Base-by-base conservation (phyloP, 2,113 vertebrate species). In the Hemibagrus wyckioides region DNA sequence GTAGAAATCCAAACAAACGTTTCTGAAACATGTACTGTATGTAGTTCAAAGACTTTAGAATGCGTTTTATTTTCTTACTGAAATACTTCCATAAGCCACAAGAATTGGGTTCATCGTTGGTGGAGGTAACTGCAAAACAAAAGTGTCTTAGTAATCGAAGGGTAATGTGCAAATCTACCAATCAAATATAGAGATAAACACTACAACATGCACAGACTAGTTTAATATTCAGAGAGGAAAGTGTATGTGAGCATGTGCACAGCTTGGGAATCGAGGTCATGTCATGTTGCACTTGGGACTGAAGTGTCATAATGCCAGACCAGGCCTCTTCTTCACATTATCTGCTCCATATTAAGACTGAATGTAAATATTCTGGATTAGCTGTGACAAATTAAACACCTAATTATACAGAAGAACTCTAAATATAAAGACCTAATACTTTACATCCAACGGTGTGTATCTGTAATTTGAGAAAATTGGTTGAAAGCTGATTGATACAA, bases 51-150 rank as follows among this genome's bases (percentile, higher is more conserved):
- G n/a, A 50, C 21, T 36, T 56, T 36, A 54, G 50, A 80, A 23
- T 10, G 9, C 25, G 30, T 80, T n/a, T n/a, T n/a, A 48, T 48
- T 57, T 1, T 95, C 97, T 97, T 92, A 99, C 98, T 0, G 96
- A 96, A 69, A 97, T 91, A 69, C 95, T 97, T 90, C 97, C 98
- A 86, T 94, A 96, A 52, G 97, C 98, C 89, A 94, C 90, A 0
- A 99, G 96, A 84, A 99, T 95, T 0, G 97, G 97, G 86, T 97
- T 98, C 80, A 94, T 91, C 39, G 91, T 92, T 0, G 96, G 96
- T 82, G 93, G 95, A 84, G 96, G 96, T 90, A 99, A 93, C 98
- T 99, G 48, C 73, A 92, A 95, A 67, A 56, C 91, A 84, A 86
- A 92, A 2, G 61, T 36, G 67, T 6, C 10, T 63, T 48, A 39